phyloP scores from a whole-genome alignment of 2,113 vertebrate genomes.

The Hiodon tergisus region DNA sequence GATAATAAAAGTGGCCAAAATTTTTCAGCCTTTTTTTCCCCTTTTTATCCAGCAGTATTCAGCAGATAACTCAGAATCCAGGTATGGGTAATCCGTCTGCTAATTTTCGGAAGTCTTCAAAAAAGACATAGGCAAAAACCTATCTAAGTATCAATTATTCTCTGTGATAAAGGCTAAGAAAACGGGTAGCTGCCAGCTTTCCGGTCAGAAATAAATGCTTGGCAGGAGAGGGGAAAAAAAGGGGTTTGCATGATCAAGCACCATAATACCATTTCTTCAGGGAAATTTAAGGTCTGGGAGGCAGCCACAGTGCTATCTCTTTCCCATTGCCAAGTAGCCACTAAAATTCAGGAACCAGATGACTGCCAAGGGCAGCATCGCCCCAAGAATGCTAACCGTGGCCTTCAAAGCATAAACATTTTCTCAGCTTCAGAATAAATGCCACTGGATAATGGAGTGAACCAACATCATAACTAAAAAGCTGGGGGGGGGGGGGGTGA shows the following conservation, averaged over 20 bases:
- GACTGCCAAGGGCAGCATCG: background rate
- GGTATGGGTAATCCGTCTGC: background rate
- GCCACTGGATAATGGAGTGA: background rate
- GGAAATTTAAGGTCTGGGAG: background rate
- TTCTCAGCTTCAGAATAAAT: background rate
- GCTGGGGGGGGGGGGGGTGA: background rate
- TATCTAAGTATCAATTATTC: background rate
- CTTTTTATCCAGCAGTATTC: background rate
- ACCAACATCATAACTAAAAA: background rate
- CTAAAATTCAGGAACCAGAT: conserved; percentile 1
- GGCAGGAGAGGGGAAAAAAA: background rate
- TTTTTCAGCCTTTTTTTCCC: too few relatives aligned
- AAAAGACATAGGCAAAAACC: background rate
- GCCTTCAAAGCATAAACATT: background rate
- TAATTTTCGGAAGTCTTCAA: background rate
- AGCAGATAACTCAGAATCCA: background rate
- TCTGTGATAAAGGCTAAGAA: background rate
- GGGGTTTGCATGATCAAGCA: background rate
- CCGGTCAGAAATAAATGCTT: background rate
- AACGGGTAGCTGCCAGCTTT: background rate
- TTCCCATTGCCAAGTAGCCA: background rate
- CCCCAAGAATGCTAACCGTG: conserved; percentile 1
- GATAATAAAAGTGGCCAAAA: background rate
- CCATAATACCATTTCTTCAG: background rate
- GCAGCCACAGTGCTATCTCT: background rate